phyloP scores from a whole-genome alignment of 2,113 vertebrate species.

The Oophaga pumilio region DNA sequence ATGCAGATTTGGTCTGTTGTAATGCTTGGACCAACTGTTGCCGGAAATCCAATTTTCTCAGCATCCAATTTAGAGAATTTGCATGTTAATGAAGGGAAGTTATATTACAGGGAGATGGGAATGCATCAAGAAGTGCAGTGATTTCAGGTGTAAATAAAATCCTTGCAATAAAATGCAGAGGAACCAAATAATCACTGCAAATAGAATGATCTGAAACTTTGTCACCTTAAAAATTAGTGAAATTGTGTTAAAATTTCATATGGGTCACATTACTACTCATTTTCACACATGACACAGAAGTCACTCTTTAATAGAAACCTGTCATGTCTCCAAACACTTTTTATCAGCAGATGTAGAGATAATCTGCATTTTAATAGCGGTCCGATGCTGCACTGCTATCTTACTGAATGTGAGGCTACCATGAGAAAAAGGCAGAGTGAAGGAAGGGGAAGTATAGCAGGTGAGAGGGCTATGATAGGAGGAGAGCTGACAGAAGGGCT shows the following conservation, averaged over 20 bases:
- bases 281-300: not conserved
- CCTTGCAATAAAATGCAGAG: not conserved
- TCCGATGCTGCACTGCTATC: no score
- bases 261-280: not conserved
- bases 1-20: constrained; percentile 43
- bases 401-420: no score
- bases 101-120: constrained; percentile 24
- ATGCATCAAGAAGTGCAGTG: constrained; percentile 8
- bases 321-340: no score
- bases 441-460: no score
- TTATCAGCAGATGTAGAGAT: no score
- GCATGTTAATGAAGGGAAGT: constrained; percentile 41
- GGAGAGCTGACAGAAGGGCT: no score
- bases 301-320: not conserved
- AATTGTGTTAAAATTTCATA: not conserved
- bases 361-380: no score
- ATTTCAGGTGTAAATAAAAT: constrained; percentile 39
- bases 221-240: not conserved
- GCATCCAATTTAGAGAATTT: constrained; percentile 44
- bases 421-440: no score
- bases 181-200: not conserved
- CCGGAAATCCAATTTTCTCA: constrained; percentile 39
- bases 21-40: constrained; percentile 35
- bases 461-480: no score
- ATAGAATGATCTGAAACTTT: constrained; percentile 8